phyloP scores from a whole-genome alignment of 2,797 vertebrate species.

The Champsocephalus gunnari region DNA sequence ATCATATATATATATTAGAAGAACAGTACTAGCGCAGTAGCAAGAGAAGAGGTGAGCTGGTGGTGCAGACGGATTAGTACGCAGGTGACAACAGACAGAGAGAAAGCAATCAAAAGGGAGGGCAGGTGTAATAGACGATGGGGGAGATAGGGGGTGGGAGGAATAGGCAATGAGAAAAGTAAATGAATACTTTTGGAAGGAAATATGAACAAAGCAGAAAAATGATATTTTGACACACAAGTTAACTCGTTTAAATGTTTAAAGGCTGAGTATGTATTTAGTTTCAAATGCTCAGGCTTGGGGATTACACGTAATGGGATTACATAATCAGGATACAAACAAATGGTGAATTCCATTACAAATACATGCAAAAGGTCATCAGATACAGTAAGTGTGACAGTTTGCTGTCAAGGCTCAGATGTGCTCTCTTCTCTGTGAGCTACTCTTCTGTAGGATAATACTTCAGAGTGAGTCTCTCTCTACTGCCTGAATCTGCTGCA shows the following conservation, averaged over 20 bases:
- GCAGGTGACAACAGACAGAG: constrained; percentile 14
- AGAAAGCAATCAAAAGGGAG: constrained; percentile 9
- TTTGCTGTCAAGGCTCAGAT: too few relatives aligned
- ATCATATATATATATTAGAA: not conserved
- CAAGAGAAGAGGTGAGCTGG: not conserved
- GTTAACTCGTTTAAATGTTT: not conserved
- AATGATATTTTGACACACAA: not conserved
- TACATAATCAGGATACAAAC: too few relatives aligned
- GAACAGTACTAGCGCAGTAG: constrained; percentile 5
- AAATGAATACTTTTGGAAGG: not conserved
- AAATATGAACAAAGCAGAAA: not conserved
- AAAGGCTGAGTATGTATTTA: not conserved
- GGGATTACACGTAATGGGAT: too few relatives aligned
- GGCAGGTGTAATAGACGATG: constrained; percentile 8
- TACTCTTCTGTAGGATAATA: too few relatives aligned
- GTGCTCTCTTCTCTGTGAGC: too few relatives aligned
- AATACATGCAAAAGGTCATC: too few relatives aligned
- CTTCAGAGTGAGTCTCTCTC: too few relatives aligned
- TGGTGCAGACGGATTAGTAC: constrained; percentile 16
- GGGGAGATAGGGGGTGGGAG: not conserved
- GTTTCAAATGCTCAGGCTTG: too few relatives aligned
- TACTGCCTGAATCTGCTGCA: too few relatives aligned
- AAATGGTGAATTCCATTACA: too few relatives aligned
- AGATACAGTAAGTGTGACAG: too few relatives aligned
- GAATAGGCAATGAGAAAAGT: not conserved